Percentiles rank a stretch among this genome's conserved stretches.
Evolutionary conservation across 2,797 vertebrate species (phyloP).

Genomic region (Micrastur ruficollis): DNA sequence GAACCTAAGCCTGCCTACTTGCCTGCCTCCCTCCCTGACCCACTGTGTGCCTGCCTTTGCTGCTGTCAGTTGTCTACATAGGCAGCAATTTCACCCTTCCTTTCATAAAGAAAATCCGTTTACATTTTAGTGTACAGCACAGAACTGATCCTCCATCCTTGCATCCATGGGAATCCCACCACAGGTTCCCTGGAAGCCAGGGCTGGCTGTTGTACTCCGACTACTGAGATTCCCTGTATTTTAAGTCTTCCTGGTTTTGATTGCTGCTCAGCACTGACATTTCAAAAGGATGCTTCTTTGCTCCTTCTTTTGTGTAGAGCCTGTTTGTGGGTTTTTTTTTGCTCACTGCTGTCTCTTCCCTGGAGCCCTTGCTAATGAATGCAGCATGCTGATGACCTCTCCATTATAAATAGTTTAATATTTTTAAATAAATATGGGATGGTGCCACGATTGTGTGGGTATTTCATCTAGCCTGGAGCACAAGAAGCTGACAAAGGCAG

Average conservation of each 20-base stretch:
- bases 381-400: slow-evolving; percentile 32
- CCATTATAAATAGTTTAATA: slow-evolving; percentile 52
- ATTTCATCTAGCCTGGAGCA: slow-evolving; percentile 37
- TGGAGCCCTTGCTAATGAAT: slow-evolving; percentile 36
- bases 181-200: not conserved
- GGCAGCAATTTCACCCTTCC: not conserved
- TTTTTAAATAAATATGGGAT: slow-evolving; percentile 50
- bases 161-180: not conserved
- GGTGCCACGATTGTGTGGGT: slow-evolving; percentile 17
- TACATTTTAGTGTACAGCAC: not conserved
- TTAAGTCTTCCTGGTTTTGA: not conserved
- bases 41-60: not conserved
- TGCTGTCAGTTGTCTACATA: accelerated
- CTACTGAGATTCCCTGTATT: not conserved
- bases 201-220: not conserved
- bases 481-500: slow-evolving; percentile 8
- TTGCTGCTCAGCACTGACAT: slow-evolving; percentile 1
- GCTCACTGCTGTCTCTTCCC: not conserved
- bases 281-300: slow-evolving; percentile 17
- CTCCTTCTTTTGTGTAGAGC: not conserved
- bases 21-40: not conserved
- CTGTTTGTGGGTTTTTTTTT: not conserved
- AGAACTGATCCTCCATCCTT: not conserved
- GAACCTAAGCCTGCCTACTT: not conserved
- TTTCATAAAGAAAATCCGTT: not conserved